These are phyloP conservation scores for Neoarius graeffei DNA, from an alignment of 2,113 vertebrate species.

Conservation along the genomic window DNA sequence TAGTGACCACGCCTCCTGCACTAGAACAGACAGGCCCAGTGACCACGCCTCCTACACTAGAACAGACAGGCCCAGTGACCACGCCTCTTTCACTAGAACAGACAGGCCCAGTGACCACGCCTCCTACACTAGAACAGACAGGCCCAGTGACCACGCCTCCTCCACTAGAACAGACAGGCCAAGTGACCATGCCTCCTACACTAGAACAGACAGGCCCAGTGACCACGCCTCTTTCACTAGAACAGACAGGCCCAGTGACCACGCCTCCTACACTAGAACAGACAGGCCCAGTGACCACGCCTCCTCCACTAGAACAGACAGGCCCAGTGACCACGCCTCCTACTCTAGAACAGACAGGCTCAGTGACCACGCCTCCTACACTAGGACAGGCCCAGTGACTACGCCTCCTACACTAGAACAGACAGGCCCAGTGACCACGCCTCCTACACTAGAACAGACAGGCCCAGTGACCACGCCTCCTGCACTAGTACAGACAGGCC, in stretches of 20 bases:
- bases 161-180: background rate
- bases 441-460: background rate
- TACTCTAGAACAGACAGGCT: background rate
- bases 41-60: background rate
- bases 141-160: background rate
- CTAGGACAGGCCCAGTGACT: background rate
- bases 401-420: background rate
- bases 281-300: no score
- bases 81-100: background rate
- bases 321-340: background rate
- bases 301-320: background rate
- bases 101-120: background rate
- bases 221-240: background rate
- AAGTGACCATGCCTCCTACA: no score
- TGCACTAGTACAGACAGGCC: no score
- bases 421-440: background rate
- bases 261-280: no score
- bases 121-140: background rate
- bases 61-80: background rate
- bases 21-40: background rate
- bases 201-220: no score
- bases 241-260: background rate
- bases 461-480: background rate
- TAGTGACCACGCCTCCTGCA: background rate
- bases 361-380: background rate